Base-by-base conservation (phyloP, 2,113 vertebrate species). In the Cyprinodon brontotheroides region DNA sequence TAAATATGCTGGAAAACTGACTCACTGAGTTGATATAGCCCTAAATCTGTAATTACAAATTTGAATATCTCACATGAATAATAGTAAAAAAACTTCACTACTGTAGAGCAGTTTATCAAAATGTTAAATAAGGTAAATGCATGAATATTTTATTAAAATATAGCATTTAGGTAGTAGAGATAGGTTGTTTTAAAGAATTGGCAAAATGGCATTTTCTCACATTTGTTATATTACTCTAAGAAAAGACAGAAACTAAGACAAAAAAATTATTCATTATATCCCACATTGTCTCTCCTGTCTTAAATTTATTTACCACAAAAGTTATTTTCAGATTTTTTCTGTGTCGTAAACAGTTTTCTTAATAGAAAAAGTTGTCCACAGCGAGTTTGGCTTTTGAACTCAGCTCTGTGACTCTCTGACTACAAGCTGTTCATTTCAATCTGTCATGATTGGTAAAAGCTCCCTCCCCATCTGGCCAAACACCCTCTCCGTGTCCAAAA, bases 1-100 rank as follows among this genome's bases (percentile, higher is more conserved):
- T 98, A 85, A 12, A n/a, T 57, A 45, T 57, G 17, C 50, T 57
- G 8, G 7, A n/a, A 57, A 57, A 10, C 20, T 57, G 48, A 17
- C 48, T 53, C 48, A 53, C 15, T 53, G 50, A 57, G 7, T n/a
- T 57, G n/a, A 57, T 57, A 7, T 57, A 14, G 6, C 50, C 17
- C 20, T 20, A 57, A 57, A n/a, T 6, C 50, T 57, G 9, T 57
- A 9, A n/a, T 8, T 57, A 10, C 6, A 20, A 57, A 57, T 7
- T 7, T 8, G 3, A 9, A n/a, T 57, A n/a, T 57, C 17, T 20
- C 50, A 57, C 17, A 2, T 57, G 4, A 9, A 20, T n/a, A 9
- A 41, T 41, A 41, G 4, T 1, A 1, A 41, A 41, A 41, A 41
- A 41, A 41, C 9, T 41, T 41, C 17, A n/a, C 3, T 20, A 53